phyloP scores from a whole-genome alignment of 1,140 invertebrate genomes.

The Mactra quadrangularis region DNA sequence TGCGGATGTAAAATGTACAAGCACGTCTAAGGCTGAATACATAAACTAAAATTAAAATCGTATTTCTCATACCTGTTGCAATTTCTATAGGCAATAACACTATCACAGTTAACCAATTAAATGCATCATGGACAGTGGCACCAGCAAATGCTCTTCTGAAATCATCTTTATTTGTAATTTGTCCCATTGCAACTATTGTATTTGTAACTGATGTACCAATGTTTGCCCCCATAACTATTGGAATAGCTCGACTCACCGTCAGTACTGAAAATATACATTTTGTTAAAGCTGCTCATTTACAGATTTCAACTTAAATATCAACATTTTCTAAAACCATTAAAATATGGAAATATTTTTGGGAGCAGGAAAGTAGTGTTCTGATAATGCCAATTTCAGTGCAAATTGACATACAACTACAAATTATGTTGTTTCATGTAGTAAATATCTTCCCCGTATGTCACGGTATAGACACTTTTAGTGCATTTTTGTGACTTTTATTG shows the following conservation, averaged over 20 bases:
- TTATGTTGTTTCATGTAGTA: too few species aligned
- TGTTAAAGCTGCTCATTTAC: too few species aligned
- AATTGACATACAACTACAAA: too few species aligned
- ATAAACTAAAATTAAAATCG: too few species aligned
- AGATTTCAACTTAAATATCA: too few species aligned
- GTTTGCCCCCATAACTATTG: constrained; percentile 88
- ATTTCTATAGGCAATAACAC: constrained; percentile 85
- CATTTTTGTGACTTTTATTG: too few species aligned
- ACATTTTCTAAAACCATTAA: not conserved
- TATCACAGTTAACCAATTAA: constrained; percentile 85
- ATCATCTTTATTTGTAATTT: constrained; percentile 82
- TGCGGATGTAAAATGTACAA: too few species aligned
- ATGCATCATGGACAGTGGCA: too few species aligned
- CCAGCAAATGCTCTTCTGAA: constrained; percentile 86
- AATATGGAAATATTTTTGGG: not conserved
- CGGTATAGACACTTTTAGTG: too few species aligned
- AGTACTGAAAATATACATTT: constrained; percentile 80
- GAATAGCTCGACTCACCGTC: constrained; percentile 85
- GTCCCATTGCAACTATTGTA: constrained; percentile 86
- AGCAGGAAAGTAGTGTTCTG: too few species aligned
- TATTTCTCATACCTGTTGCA: constrained; percentile 71
- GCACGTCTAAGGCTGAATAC: too few species aligned
- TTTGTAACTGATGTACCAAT: constrained; percentile 88
- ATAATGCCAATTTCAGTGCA: too few species aligned
- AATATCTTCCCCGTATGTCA: not conserved